A percentile compares a stretch with the other conserved stretches of the same genome.
phyloP scores from a whole-genome alignment of 2,888 invertebrate species.

The Microplitis deprimator region DNA sequence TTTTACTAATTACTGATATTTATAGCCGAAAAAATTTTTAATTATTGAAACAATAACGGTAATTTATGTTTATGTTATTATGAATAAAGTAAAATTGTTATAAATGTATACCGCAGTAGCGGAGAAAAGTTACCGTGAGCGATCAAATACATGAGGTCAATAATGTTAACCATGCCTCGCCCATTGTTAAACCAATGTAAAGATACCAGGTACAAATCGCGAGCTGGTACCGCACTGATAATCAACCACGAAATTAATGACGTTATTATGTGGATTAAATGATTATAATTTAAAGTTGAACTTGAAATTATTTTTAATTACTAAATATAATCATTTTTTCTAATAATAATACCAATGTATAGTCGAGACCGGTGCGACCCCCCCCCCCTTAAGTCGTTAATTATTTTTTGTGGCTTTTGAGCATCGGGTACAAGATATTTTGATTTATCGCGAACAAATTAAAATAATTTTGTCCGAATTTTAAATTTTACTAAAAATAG shows the following conservation, averaged over 20 bases:
- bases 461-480: too few species aligned
- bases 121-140: neutral
- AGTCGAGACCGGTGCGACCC: too few species aligned
- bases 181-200: constrained; percentile 20
- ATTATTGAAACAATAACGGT: neutral
- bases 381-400: too few species aligned
- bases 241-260: constrained; percentile 47
- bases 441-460: too few species aligned
- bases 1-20: neutral
- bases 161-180: constrained; percentile 37
- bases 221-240: constrained; percentile 12
- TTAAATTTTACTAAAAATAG: constrained; percentile 37
- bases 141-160: constrained; percentile 36
- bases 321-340: too few species aligned
- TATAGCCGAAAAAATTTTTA: neutral
- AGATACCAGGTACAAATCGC: constrained; percentile 42
- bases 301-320: constrained; percentile 50
- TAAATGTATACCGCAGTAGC: neutral
- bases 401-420: too few species aligned
- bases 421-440: too few species aligned
- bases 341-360: too few species aligned
- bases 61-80: neutral
- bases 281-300: constrained; percentile 51
- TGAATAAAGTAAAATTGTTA: neutral
- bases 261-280: constrained; percentile 54